Evolutionary conservation across 2,113 vertebrate species (phyloP), one percentile per base, ranked within the genome.

Genomic region (Colaptes auratus): DNA sequence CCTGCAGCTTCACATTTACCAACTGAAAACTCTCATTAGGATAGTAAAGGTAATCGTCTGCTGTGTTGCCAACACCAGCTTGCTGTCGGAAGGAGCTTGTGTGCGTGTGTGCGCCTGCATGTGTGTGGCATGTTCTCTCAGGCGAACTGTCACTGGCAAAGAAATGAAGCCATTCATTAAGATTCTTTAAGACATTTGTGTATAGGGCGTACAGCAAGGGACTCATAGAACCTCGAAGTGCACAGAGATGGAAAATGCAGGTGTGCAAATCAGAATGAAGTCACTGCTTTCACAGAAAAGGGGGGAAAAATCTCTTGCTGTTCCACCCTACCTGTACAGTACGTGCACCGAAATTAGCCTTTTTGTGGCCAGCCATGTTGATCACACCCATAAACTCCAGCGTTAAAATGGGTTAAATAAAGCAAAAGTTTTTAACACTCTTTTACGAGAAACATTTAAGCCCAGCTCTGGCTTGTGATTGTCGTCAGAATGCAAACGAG

Each of bases 11-110:
- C 99, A 99, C 95, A 99, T 99, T 95, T 99, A 99, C 97, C 99
- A 99, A 71, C 98, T 99, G 94, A 99, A 99, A 98, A 99, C 99
- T 90, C 99, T 99, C 97, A 99, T 99, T 98, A 99, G 99, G 98
- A 98, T 99, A 96, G 99, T 99, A 75, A 99, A 99, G 99, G 99
- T 99, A 97, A 96, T 67, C 0, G 7, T n/a, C 63, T 6, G 4
- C 20, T 8, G 12, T 7, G 89, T 30, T 33, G 93, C 91, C 73
- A 23, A 21, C 36, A 19, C 63, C n/a, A 14, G 16, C 82, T 55
- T 19, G 21, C 63, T 63, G 60, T 9, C 0, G 0, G 55, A 46
- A 64, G 77, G 42, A 33, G 24, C 1, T 1, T 17, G 33, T 39
- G 55, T 31, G 46, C 16, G 5, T 33, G n/a, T 50, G n/a, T 42